Evolutionary conservation across 2,797 vertebrate species (phyloP), one percentile per base, ranked within the genome.

Genomic region (Eleutherodactylus coqui): DNA sequence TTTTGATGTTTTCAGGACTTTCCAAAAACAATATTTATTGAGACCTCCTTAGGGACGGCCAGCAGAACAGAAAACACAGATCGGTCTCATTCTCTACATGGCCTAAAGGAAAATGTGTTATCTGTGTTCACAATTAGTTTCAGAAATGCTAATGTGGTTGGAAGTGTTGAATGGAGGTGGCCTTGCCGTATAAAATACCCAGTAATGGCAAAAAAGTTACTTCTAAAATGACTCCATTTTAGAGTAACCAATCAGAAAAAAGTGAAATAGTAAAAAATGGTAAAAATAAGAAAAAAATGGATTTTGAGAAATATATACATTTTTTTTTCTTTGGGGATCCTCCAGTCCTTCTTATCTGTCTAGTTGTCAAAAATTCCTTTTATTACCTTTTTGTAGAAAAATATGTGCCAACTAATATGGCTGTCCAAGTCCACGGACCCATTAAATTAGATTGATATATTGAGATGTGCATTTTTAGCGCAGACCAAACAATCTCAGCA

Each of bases 21-120:
- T 72, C 80, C 80, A 73, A 73, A 72, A 51, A 70, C 79, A 81
- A 70, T 69, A 81, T 81, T 81, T 70, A 70, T 81, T 81, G 79
- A n/a, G 79, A 67, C 79, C 29, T 81, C 79, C 79, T 69, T 27
- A 45, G 55, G 62, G 79, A 49, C 10, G 21, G 45, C 19, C 43
- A 17, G 62, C 49, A 58, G 81, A 69, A 51, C 32, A 73, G 80
- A 82, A 82, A 82, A 27, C 49, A 82, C 64, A 73, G 51, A 38
- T 72, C 47, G 19, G 34, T 62, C 60, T 64, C 16, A 64, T 3
- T 81, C 62, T 27, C 43, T 69, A 36, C 29, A 24, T 49, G 13
- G 41, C 36, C 58, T 81, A 51, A 51, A 69, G 29, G 11, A 51
- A 49, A 49, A 81, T 29, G 17, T 67, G 21, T 58, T 64, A 19